These are phyloP conservation scores for Liodrosophila aerea DNA, from an alignment of 2,888 invertebrate species.

Conservation along the genomic window DNA sequence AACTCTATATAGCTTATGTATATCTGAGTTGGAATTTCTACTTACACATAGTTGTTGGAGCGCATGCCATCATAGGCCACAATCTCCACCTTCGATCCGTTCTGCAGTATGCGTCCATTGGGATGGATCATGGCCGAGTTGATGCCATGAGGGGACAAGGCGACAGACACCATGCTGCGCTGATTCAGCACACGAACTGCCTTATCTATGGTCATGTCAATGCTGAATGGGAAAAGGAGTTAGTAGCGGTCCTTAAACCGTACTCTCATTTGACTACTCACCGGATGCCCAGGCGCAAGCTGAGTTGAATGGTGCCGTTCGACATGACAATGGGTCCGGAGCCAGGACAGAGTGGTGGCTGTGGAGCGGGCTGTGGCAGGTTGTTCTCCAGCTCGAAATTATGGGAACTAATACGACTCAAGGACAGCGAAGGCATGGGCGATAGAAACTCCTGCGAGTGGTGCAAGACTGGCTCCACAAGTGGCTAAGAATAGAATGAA, in stretches of 20 bases:
- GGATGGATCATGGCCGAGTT: constrained; percentile 92
- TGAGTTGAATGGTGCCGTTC: constrained; percentile 91
- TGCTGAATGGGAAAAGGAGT: constrained; percentile 82
- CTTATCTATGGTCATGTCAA: constrained; percentile 90
- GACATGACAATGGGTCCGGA: constrained; percentile 84
- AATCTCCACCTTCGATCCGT: constrained; percentile 93
- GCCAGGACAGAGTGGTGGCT: constrained; percentile 71
- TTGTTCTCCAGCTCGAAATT: constrained; percentile 76
- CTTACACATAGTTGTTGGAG: constrained; percentile 88
- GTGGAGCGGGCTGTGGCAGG: constrained; percentile 76
- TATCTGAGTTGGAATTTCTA: constrained; percentile 1
- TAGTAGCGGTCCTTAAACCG: too few relatives aligned
- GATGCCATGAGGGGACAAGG: constrained; percentile 90
- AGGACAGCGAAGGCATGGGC: constrained; percentile 79
- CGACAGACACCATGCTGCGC: constrained; percentile 88
- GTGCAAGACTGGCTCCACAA: constrained; percentile 39
- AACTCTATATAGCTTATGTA: neutral
- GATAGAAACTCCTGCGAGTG: constrained; percentile 72
- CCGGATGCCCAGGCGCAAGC: constrained; percentile 90
- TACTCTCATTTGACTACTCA: constrained; percentile 59
- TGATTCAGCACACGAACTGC: constrained; percentile 88
- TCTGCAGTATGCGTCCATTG: constrained; percentile 92
- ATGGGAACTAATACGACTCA: constrained; percentile 72
- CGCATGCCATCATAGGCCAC: constrained; percentile 91
- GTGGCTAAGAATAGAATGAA: constrained; percentile 48